Conservation (phyloP, 1,140 invertebrate species). For the Oreohelix idahoensis region DNA sequence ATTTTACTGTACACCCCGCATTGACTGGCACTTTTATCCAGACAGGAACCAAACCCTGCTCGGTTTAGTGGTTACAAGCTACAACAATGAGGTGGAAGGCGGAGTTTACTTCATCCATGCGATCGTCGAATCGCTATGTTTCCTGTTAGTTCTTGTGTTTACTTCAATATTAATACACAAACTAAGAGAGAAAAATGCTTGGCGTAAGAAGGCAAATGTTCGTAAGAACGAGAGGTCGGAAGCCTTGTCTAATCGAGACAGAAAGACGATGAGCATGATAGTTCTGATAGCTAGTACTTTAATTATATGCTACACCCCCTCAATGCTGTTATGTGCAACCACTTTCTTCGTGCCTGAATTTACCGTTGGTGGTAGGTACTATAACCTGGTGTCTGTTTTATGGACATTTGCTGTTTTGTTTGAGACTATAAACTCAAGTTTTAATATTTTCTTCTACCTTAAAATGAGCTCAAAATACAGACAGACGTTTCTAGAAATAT, state of each 20-base stretch:
- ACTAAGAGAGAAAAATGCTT: background rate
- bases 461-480: constrained; percentile 8
- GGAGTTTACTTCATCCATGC: background rate
- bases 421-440: background rate
- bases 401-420: background rate
- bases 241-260: background rate
- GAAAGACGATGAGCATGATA: background rate
- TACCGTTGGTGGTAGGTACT: background rate
- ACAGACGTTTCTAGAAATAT: background rate
- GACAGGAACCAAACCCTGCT: background rate
- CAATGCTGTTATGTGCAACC: too few species aligned
- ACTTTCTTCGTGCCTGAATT: background rate
- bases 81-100: background rate
- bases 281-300: background rate
- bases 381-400: background rate
- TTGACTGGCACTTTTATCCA: background rate
- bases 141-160: background rate
- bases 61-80: background rate
- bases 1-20: background rate
- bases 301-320: background rate
- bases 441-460: background rate
- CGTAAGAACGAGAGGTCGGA: too few species aligned
- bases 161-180: background rate
- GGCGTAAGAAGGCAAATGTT: background rate
- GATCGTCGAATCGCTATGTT: background rate